phyloP scores from a whole-genome alignment of 64 coral and sea anemone genomes.

The Dendrophyllia cribrosa region DNA sequence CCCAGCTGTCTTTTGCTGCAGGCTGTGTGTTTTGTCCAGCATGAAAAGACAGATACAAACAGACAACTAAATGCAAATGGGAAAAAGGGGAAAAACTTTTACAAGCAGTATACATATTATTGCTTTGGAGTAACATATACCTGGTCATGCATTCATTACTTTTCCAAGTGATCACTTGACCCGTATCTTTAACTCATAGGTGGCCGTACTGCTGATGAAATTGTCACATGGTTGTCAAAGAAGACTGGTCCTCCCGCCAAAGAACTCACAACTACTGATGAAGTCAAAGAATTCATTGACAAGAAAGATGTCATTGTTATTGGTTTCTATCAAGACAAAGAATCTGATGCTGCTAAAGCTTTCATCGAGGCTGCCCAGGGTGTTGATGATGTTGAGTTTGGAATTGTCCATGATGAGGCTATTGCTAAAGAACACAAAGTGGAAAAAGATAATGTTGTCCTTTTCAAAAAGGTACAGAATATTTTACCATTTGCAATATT shows the following conservation, averaged over 20 bases:
- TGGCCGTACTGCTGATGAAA: constrained; percentile 86
- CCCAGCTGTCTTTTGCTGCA: too few species aligned
- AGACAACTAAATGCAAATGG: too few species aligned
- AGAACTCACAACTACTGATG: constrained; percentile 80
- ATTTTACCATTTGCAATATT: not conserved
- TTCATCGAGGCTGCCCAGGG: constrained; percentile 83
- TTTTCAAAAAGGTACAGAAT: constrained; percentile 87
- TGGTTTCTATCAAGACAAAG: constrained; percentile 90
- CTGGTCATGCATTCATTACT: not conserved
- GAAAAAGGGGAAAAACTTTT: too few species aligned
- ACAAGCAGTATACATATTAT: too few species aligned
- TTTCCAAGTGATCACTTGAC: not conserved
- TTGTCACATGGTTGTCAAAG: constrained; percentile 89
- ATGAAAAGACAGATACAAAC: too few species aligned
- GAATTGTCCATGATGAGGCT: constrained; percentile 80
- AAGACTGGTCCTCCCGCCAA: constrained; percentile 98
- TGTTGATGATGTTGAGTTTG: constrained; percentile 96
- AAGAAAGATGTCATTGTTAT: constrained; percentile 83
- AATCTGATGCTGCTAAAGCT: constrained; percentile 90
- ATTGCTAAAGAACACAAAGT: constrained; percentile 87
- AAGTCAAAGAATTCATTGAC: constrained; percentile 84
- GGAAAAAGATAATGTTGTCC: constrained; percentile 85
- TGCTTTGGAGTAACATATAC: too few species aligned
- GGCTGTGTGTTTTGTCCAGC: too few species aligned
- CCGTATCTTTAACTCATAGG: constrained; percentile 43